Percentiles rank a stretch among this genome's conserved stretches.
Conservation (phyloP, 2,797 vertebrate genomes). For the Mormyrus hasselquistii region DNA sequence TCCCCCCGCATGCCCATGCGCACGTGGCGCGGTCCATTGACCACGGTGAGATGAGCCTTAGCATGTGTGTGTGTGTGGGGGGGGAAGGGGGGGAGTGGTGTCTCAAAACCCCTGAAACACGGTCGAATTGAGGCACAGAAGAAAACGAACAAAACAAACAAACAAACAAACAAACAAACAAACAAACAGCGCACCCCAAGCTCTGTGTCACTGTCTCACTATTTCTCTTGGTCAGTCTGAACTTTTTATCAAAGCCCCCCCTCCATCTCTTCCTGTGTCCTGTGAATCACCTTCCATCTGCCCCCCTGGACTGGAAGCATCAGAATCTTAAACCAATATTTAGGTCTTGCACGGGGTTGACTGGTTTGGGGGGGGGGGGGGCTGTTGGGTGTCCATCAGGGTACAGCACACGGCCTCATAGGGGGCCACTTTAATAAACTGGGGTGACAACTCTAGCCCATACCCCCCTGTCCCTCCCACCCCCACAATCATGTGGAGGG, state of each 20-base stretch:
- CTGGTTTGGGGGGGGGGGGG: no score
- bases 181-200: no score
- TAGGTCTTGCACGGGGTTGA: neutral
- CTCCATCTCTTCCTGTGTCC: neutral
- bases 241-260: neutral
- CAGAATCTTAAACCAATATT: neutral
- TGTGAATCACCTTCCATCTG: neutral
- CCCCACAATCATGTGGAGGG: neutral
- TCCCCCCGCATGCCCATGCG: neutral
- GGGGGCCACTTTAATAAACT: constrained; percentile 40
- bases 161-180: no score
- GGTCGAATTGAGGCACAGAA: neutral
- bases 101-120: neutral
- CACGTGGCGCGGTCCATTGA: neutral
- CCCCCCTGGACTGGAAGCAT: neutral
- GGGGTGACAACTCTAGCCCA: constrained; percentile 22
- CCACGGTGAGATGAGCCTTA: neutral
- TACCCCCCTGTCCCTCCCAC: neutral
- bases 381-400: no score
- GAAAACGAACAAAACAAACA: neutral
- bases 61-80: neutral
- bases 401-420: neutral
- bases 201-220: no score
- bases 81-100: neutral
- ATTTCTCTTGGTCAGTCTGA: neutral